Percentiles rank a stretch among this genome's conserved stretches.
phyloP scores from a whole-genome alignment of 2,797 vertebrate genomes.

The Propithecus perrieri region DNA sequence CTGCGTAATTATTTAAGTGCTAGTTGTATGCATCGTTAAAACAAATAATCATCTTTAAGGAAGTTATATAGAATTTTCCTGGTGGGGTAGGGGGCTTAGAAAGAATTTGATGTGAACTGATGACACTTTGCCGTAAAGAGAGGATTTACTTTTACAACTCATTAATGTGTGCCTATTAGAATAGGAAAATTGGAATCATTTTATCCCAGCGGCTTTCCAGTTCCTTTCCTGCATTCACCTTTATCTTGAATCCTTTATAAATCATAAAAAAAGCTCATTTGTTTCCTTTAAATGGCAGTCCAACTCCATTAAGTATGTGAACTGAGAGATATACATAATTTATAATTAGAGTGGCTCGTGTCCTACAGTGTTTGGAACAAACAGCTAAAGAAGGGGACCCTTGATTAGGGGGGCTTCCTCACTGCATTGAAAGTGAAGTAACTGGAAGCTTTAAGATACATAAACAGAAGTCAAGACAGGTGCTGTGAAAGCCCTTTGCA shows the following conservation, averaged over 20 bases:
- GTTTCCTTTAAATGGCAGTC: neutral
- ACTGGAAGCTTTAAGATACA: neutral
- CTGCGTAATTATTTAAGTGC: neutral
- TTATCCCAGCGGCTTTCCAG: neutral
- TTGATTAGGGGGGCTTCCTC: neutral
- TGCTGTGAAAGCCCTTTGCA: neutral
- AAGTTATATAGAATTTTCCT: neutral
- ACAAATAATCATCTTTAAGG: slow-evolving; percentile 3
- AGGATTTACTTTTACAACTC: neutral
- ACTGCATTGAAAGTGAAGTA: neutral
- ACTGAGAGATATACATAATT: neutral
- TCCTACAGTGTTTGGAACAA: slow-evolving; percentile 1
- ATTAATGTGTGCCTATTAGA: neutral
- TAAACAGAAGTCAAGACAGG: neutral
- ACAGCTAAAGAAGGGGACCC: neutral
- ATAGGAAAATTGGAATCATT: neutral
- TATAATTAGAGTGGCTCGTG: neutral
- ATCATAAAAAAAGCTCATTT: neutral
- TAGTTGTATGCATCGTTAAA: neutral
- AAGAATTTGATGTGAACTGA: rapidly evolving
- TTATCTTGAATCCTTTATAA: slow-evolving; percentile 6
- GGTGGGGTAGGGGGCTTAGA: neutral
- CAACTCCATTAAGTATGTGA: neutral
- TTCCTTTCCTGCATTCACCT: neutral
- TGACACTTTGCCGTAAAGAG: neutral